Conservation (phyloP, 2,797 vertebrate genomes). For the Gadopsis marmoratus region DNA sequence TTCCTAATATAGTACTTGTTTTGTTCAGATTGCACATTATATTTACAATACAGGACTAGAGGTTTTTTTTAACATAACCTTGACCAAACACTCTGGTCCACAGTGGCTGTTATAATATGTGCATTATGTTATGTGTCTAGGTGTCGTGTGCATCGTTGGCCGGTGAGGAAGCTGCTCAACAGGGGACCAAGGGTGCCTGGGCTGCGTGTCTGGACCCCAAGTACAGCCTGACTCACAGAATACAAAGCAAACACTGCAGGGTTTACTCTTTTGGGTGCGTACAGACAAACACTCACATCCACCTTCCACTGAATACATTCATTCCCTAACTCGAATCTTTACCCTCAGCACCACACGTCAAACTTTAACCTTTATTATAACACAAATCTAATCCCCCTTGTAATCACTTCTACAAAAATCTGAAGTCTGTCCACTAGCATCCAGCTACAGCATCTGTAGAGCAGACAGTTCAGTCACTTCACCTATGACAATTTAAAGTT, state of each 20-base stretch:
- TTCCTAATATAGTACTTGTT: too few species aligned
- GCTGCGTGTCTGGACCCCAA: conserved; percentile 90
- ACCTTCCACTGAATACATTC: not conserved
- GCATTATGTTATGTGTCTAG: conserved; percentile 73
- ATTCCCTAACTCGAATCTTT: not conserved
- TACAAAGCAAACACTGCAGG: conserved; percentile 89
- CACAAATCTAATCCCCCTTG: not conserved
- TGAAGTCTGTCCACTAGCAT: not conserved
- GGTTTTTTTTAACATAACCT: too few species aligned
- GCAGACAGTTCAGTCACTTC: not conserved
- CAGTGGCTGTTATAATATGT: not conserved
- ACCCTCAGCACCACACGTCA: not conserved
- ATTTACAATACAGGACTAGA: not conserved
- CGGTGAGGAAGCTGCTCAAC: conserved; percentile 48
- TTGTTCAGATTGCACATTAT: too few species aligned
- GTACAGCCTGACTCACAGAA: conserved; percentile 89
- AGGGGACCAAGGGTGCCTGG: conserved; percentile 86
- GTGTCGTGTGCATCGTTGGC: conserved; percentile 84
- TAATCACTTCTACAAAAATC: not conserved
- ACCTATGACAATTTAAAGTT: not conserved
- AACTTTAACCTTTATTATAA: not conserved
- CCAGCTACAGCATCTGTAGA: not conserved
- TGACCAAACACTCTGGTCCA: not conserved
- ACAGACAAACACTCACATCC: not conserved
- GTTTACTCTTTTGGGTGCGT: conserved; percentile 95